Evolutionary conservation across 2,888 invertebrate species (phyloP), one percentile per base, ranked within the genome.

Genomic region (Lumbricus terrestris): DNA sequence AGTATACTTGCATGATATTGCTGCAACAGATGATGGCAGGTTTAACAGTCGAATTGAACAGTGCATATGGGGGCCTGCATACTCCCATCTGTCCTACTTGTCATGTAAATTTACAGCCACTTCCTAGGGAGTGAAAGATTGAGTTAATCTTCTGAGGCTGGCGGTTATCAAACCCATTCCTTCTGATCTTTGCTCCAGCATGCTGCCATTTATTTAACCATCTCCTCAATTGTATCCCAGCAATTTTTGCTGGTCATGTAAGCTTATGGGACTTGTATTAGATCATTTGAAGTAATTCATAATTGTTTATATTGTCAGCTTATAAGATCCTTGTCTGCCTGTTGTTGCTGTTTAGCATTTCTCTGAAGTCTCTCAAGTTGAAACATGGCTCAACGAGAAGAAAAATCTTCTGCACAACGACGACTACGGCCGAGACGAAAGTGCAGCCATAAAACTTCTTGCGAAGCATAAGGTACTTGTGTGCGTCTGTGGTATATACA

Each of bases 301-400:
- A 23, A 47, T 47, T 23, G 18, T 42, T 47, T 42, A 18, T 42
- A 16, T 42, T 47, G 47, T n/a, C 11, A n/a, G 69, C 69, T 5
- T 40, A 83, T 33, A 20, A 35, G 83, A 18, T 35, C 35, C n/a
- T 20, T 35, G 20, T 85, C 85, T 34, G 34, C 35, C 18, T 85
- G 47, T 35, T 85, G 85, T 29, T 8, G 85, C 15, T 8, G 85
- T 85, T 85, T 35, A 92, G 92, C 91, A 90, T 89, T 88, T 92
- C 40, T 89, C 98, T 0, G 98, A 99, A 95, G 98, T 98, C 0
- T 98, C 98, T 95, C 99, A 99, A 94, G 97, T 98, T 0, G 99
- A 99, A 93, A 98, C 98, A 0, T 99, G 98, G 98, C 96, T 99
- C 95, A 97, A 97, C 92, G 99, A 99, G 95, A 98, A 98, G 95